A percentile compares a stretch with the other conserved stretches of the same genome.
These are phyloP conservation scores for Acrocephalus kingi DNA, from an alignment of 2,113 vertebrate species.

Conservation along the genomic window DNA sequence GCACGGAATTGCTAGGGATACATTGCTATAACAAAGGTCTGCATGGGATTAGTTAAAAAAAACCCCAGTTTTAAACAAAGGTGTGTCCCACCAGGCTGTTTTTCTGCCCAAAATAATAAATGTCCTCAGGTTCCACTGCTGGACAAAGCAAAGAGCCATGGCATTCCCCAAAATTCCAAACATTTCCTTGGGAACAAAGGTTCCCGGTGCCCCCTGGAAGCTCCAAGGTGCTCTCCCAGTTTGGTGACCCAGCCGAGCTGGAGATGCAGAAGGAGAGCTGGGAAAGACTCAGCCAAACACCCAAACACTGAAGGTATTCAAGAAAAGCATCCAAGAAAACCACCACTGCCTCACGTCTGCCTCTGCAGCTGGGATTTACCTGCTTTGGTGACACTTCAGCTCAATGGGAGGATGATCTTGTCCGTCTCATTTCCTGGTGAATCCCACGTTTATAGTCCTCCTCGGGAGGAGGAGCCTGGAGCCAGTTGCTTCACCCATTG, in stretches of 20 bases:
- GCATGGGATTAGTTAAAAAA: neutral
- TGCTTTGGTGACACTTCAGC: conserved; percentile 52
- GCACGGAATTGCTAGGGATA: accelerated
- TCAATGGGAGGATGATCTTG: conserved; percentile 51
- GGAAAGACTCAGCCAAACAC: neutral
- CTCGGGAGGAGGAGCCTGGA: conserved; percentile 45
- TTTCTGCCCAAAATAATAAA: neutral
- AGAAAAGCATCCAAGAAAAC: conserved; percentile 6
- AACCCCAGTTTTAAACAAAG: neutral
- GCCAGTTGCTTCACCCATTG: conserved; percentile 35
- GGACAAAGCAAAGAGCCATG: neutral
- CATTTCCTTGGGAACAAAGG: neutral
- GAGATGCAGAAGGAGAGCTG: neutral
- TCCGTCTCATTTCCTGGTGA: conserved; percentile 68
- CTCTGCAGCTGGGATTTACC: conserved; percentile 47
- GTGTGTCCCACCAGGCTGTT: neutral
- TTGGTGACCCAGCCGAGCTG: neutral
- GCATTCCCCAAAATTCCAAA: neutral
- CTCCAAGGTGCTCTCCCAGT: neutral
- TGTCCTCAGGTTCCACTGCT: neutral
- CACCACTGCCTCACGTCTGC: neutral
- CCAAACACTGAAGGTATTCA: neutral
- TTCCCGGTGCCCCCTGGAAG: neutral
- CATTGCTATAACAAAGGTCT: neutral
- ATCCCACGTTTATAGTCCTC: conserved; percentile 59